phyloP scores from a whole-genome alignment of 1,140 invertebrate species.

The Brachionus rubens region DNA sequence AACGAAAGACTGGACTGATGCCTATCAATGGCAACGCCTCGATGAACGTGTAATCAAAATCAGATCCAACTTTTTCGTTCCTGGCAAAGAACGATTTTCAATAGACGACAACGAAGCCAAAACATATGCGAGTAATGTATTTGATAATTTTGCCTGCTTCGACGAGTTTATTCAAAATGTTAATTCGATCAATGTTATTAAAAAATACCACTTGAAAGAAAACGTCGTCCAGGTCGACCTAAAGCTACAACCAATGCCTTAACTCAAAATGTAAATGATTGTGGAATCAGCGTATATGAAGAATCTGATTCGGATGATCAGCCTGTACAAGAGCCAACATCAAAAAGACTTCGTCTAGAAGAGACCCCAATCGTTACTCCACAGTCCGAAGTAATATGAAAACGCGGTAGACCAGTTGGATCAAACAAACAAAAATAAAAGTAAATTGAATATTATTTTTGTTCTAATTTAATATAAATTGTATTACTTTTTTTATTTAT shows the following conservation, averaged over 20 bases:
- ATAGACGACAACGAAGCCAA: slow-evolving; percentile 1
- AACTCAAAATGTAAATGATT: not conserved
- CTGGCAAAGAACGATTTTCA: slow-evolving; percentile 9
- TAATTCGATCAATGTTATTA: not conserved
- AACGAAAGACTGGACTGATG: not conserved
- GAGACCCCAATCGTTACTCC: not conserved
- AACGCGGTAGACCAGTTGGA: not conserved
- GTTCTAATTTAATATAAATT: not conserved
- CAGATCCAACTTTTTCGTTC: not conserved
- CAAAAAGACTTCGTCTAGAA: not conserved
- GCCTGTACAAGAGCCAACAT: slow-evolving; percentile 1
- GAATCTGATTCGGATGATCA: not conserved
- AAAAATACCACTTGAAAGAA: too few species aligned
- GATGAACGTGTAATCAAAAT: not conserved
- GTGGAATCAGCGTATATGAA: not conserved
- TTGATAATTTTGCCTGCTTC: not conserved
- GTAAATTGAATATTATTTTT: not conserved
- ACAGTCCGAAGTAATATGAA: not conserved
- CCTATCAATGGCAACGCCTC: not conserved
- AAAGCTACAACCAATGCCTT: not conserved
- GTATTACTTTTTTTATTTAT: too few species aligned
- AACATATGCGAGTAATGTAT: slow-evolving; percentile 8
- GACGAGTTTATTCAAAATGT: not conserved
- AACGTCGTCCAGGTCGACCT: too few species aligned
- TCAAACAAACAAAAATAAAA: not conserved